Evolutionary conservation across 2,797 vertebrate genomes (phyloP), one percentile per base, ranked within the genome.

Genomic region (Yasuhikotakia modesta): DNA sequence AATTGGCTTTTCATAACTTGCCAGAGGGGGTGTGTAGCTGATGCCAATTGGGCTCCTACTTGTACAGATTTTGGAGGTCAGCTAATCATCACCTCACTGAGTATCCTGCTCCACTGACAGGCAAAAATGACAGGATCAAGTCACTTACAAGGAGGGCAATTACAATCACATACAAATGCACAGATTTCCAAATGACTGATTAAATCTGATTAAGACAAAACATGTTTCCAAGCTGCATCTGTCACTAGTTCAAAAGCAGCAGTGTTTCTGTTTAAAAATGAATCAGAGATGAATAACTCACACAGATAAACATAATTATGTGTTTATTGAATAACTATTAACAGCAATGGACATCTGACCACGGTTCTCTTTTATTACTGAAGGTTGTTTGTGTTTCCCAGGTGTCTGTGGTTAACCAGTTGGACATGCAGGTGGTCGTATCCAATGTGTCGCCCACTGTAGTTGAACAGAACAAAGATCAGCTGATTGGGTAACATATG

Each of bases 381-480:
- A 13, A 35, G 4, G 16, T 52, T 66, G 27, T 45, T 27, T n/a
- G 16, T 78, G 39, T 80, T 87, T 46, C 85, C 30, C 84, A 99
- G 98, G 95, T 99, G 76, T 99, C 98, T 1, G 97, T 99, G 48
- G 98, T 99, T 87, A 99, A 99, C 90, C 96, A 97, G 89, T 86
- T 99, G 90, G 98, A 99, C 88, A 99, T 99, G 98, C 98, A 99
- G 87, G 96, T 99, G 85, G 95, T 99, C 4, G 97, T 99, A 71
- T 98, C 96, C 45, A 99, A 97, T 0, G 96, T 99, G 32, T 94
- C 97, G 45, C 97, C 98, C 17, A 98, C 97, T 0, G 91, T 95
- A 6, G 96, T 99, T 90, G 98, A 99, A 80, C 95, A 97, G 89
- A 96, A 96, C 89, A 99, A 98, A 87, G 94, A 96, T 61, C 93